Evolutionary conservation across 2,888 invertebrate species (phyloP).

Genomic region (Homarus gammarus): DNA sequence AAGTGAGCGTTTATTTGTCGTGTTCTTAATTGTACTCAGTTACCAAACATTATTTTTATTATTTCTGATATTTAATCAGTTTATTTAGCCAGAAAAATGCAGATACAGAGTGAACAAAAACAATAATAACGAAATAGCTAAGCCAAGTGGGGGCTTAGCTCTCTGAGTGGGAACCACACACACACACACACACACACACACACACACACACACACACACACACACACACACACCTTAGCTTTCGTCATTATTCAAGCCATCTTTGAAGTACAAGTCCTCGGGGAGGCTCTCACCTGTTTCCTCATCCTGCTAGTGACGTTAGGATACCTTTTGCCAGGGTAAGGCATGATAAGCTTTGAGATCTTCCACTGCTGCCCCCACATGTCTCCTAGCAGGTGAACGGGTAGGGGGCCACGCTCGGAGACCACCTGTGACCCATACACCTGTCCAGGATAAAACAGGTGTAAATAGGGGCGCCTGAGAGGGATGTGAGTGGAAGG

Average conservation of each 20-base stretch:
- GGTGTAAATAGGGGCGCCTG: no score
- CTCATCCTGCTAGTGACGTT: conserved; percentile 89
- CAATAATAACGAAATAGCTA: no score
- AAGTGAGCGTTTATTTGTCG: no score
- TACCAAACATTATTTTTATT: no score
- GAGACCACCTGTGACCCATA: conserved; percentile 88
- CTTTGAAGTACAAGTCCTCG: background rate
- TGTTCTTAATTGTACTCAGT: no score
- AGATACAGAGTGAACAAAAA: no score
- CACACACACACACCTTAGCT: background rate
- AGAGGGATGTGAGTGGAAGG: no score
- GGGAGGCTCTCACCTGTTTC: conserved; percentile 76
- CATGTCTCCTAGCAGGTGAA: conserved; percentile 89
- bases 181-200: background rate
- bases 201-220: background rate
- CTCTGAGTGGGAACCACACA: no score
- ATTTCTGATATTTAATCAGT: no score
- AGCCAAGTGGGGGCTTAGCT: no score
- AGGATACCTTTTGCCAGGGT: conserved; percentile 84
- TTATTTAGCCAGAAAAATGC: no score
- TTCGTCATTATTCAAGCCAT: background rate
- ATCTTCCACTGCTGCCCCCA: conserved; percentile 92
- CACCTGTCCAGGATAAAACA: conserved; percentile 78
- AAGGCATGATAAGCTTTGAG: conserved; percentile 87
- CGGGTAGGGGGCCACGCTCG: conserved; percentile 87